Evolutionary conservation across 2,888 invertebrate genomes (phyloP), one percentile per base, ranked within the genome.

Genomic region (Globia sparganii): DNA sequence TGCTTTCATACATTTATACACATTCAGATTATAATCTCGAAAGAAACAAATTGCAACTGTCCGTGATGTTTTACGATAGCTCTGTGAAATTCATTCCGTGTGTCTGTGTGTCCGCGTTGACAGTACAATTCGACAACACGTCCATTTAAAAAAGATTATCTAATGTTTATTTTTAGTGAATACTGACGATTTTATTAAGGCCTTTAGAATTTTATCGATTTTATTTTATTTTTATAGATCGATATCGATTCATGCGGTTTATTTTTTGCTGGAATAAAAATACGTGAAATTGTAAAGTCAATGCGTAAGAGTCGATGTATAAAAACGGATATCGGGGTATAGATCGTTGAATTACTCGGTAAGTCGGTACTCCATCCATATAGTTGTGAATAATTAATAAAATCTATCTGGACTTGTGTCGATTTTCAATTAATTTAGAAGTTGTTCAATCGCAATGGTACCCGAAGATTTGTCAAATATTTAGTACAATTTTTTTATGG

Each of bases 21-120:
- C 43, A 11, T 72, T 81, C 40, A 49, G 69, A 83, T 83, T 58
- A 43, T n/a, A 53, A 83, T 83, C 80, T 59, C 6, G 61, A 53
- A 31, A 28, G 61, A 37, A 59, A 75, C 78, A 84, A 81, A 84
- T 84, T 84, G 72, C 82, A 58, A 82, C 40, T 78, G 81, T 59
- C 73, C 1, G 56, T 46, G 66, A 73, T 82, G 67, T 40, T 64
- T 72, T 53, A 69, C 64, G 82, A 80, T 83, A 83, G n/a, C 65
- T 74, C 68, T 40, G 78, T 75, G 49, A 72, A 71, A 58, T 71
- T 64, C 72, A 78, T 72, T 84, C 40, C 37, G 37, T 56, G 56
- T 64, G 56, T 40, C 13, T 46, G 15, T 58, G 28, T 58, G 28
- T 28, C 21, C 31, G 61, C 61, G 75, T 53, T 49, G 85, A 84